Percentiles rank a stretch among this genome's conserved stretches.
Conservation (phyloP, 2,888 invertebrate species). For the Pilophorus perplexus region DNA sequence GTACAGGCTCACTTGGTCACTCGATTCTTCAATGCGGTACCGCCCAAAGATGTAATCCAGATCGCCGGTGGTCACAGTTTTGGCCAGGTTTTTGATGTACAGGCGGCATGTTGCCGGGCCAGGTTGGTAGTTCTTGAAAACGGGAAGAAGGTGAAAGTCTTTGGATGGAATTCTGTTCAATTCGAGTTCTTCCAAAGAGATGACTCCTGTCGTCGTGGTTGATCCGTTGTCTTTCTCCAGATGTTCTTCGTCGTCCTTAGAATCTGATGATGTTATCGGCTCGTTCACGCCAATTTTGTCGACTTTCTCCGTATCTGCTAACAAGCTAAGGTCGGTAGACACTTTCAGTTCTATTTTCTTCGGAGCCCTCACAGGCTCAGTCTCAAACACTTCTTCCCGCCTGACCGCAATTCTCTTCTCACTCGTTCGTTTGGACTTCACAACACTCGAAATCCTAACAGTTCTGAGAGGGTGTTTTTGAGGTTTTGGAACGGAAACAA, state of each 20-base stretch:
- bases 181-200: conserved; percentile 26
- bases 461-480: too few relatives aligned
- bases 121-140: conserved; percentile 81
- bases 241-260: background rate
- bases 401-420: conserved; percentile 51
- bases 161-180: conserved; percentile 60
- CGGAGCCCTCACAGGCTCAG: conserved; percentile 53
- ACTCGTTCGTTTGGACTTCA: conserved; percentile 51
- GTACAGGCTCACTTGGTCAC: conserved; percentile 52
- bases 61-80: conserved; percentile 72
- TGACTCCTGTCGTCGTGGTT: background rate
- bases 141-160: conserved; percentile 70
- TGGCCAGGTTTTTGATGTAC: conserved; percentile 90
- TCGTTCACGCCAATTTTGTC: conserved; percentile 15
- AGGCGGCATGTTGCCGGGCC: conserved; percentile 78
- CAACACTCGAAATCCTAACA: conserved; percentile 53
- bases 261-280: background rate
- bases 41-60: conserved; percentile 72
- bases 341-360: conserved; percentile 59
- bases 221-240: background rate
- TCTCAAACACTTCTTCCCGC: conserved; percentile 60
- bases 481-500: conserved; percentile 50
- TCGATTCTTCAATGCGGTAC: conserved; percentile 25
- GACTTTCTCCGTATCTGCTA: conserved; percentile 50
- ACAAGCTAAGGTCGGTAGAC: conserved; percentile 49